phyloP scores from a whole-genome alignment of 2,797 vertebrate species.

The Anguilla marmorata region DNA sequence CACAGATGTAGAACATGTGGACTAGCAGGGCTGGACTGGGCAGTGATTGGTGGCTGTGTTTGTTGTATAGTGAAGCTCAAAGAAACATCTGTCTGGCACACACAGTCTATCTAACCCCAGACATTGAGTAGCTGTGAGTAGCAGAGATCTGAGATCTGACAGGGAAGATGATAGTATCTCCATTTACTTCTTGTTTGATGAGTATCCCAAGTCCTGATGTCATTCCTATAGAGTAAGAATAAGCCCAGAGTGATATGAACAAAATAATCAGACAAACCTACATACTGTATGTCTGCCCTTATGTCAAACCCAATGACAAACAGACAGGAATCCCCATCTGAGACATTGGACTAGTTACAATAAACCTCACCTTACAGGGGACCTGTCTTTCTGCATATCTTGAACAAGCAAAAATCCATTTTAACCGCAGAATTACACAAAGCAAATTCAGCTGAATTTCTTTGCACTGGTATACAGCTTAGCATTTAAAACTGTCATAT shows the following conservation, averaged over 20 bases:
- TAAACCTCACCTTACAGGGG: background rate
- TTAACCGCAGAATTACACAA: too few species aligned
- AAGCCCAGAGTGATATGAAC: background rate
- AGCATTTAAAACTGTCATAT: background rate
- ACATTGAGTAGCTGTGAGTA: background rate
- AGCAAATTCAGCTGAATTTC: background rate
- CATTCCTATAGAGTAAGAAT: background rate
- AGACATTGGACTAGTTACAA: background rate
- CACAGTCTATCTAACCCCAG: background rate
- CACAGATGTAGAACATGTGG: slow-evolving; percentile 10
- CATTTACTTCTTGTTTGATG: background rate
- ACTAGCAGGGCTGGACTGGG: background rate
- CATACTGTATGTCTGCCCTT: background rate
- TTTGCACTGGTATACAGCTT: background rate
- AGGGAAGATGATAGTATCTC: background rate
- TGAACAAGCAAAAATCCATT: background rate
- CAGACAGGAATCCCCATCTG: background rate
- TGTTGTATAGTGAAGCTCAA: background rate
- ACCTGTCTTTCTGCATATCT: background rate
- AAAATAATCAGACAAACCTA: background rate
- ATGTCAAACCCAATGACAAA: background rate
- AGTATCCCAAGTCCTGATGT: background rate
- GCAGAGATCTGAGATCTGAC: background rate
- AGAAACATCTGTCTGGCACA: slow-evolving; percentile 23
- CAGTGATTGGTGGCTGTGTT: background rate